phyloP scores from a whole-genome alignment of 2,113 vertebrate genomes.

The Sander lucioperca region DNA sequence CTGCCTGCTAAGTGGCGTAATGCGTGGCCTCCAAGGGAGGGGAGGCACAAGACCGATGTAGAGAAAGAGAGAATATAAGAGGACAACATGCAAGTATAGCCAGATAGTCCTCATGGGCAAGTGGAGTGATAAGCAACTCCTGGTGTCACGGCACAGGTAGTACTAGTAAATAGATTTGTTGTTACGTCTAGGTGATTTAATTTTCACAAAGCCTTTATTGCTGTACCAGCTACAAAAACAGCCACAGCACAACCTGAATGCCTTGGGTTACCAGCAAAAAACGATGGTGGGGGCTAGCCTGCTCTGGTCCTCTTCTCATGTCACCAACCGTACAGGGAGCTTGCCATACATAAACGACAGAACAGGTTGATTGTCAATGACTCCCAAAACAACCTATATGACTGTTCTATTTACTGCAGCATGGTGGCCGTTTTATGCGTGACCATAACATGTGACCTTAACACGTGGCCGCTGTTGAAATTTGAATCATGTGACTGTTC shows the following conservation, averaged over 20 bases:
- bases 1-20: conserved; percentile 60
- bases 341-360: too few species aligned
- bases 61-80: conserved; percentile 22
- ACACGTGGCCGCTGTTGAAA: too few species aligned
- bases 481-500: too few species aligned
- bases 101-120: background rate
- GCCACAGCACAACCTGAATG: background rate
- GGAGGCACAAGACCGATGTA: conserved; percentile 36
- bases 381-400: too few species aligned
- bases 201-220: background rate
- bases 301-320: background rate
- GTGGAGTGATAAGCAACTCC: background rate
- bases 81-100: background rate
- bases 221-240: background rate
- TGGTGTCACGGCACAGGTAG: background rate
- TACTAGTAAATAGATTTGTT: background rate
- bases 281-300: background rate
- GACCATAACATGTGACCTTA: too few species aligned
- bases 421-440: too few species aligned
- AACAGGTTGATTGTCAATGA: too few species aligned
- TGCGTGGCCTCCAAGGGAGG: conserved; percentile 25
- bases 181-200: background rate
- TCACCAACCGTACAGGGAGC: background rate
- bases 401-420: too few species aligned
- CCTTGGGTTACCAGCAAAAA: background rate